Conservation (phyloP, 1,140 invertebrate species). For the Apis florea region DNA sequence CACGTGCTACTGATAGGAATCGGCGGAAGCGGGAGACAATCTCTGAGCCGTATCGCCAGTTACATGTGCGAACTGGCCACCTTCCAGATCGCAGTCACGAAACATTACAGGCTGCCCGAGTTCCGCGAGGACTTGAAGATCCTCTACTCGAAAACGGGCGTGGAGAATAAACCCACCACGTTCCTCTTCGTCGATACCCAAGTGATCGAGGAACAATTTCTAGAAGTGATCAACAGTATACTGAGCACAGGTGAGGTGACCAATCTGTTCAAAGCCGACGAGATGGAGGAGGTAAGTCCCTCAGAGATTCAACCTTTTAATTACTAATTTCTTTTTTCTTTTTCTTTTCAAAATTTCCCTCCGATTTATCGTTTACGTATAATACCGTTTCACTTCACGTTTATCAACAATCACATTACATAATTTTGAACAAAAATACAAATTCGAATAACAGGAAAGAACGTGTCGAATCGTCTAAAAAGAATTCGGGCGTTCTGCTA, state of each 20-base stretch:
- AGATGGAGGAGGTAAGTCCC: slow-evolving; percentile 88
- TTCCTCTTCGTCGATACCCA: slow-evolving; percentile 93
- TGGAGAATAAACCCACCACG: slow-evolving; percentile 87
- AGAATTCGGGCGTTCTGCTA: too few species aligned
- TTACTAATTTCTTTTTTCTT: background rate
- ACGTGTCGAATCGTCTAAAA: too few species aligned
- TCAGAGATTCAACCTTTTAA: fast-evolving
- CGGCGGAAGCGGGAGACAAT: slow-evolving; percentile 92
- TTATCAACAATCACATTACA: too few species aligned
- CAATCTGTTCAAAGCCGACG: slow-evolving; percentile 90
- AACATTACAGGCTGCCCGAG: slow-evolving; percentile 87
- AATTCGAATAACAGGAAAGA: too few species aligned
- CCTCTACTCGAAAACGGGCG: slow-evolving; percentile 86
- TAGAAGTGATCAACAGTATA: slow-evolving; percentile 94
- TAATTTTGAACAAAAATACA: too few species aligned
- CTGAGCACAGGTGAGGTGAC: slow-evolving; percentile 91
- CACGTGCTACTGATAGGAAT: slow-evolving; percentile 92
- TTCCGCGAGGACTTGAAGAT: slow-evolving; percentile 92
- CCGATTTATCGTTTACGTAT: too few species aligned
- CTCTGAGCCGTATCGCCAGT: slow-evolving; percentile 86
- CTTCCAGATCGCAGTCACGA: slow-evolving; percentile 90
- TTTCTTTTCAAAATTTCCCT: too few species aligned
- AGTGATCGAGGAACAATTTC: slow-evolving; percentile 89
- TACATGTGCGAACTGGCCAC: slow-evolving; percentile 89
- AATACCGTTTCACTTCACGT: too few species aligned